A percentile compares a stretch with the other conserved stretches of the same genome.
Evolutionary conservation across 1,140 invertebrate genomes (phyloP).

Genomic region (Eriocheir sinensis): DNA sequence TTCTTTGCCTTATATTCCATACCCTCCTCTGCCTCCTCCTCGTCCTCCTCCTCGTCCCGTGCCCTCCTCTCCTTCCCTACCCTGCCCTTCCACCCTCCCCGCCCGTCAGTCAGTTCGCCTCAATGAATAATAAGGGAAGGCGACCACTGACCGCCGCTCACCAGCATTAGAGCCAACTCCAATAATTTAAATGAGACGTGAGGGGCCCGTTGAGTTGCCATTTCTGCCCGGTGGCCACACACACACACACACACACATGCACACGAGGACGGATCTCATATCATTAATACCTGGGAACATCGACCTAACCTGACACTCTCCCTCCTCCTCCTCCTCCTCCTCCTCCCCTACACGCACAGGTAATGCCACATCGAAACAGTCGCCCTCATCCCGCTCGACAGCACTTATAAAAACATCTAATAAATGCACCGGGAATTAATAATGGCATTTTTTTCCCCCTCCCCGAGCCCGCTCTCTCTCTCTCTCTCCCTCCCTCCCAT

Average conservation of each 20-base stretch:
- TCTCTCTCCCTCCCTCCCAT: neutral
- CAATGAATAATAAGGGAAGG: neutral
- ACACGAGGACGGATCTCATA: neutral
- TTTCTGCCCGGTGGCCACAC: neutral
- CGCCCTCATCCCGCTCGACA: conserved; percentile 16
- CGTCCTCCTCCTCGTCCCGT: neutral
- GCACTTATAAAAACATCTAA: neutral
- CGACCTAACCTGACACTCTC: neutral
- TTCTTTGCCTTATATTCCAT: no score
- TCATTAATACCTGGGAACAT: neutral
- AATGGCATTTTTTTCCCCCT: neutral
- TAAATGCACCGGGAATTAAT: neutral
- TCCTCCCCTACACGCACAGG: no score
- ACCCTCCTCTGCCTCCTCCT: neutral
- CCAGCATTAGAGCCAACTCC: conserved; percentile 26
- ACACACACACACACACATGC: neutral
- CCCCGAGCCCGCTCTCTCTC: no score
- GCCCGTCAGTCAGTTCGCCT: neutral
- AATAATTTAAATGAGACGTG: conserved; percentile 64
- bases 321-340: neutral
- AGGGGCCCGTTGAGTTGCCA: neutral
- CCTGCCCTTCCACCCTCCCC: neutral
- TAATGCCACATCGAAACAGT: neutral
- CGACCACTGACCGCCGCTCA: neutral
- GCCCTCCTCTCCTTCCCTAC: neutral